Conservation (phyloP, 2,888 invertebrate species). For the Emmelina monodactyla region DNA sequence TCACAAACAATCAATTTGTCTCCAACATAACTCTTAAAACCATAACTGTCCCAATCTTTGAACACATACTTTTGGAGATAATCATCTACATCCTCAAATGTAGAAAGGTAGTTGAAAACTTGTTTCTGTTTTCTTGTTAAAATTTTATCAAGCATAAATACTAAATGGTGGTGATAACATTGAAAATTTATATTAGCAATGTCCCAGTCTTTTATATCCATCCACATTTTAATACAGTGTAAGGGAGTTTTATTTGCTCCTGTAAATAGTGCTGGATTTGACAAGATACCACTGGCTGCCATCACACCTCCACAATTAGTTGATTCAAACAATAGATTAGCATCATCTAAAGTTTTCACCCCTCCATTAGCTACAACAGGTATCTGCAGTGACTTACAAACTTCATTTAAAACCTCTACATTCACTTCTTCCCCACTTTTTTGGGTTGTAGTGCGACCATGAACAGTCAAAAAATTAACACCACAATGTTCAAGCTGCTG, state of each 20-base stretch:
- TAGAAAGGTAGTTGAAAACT: constrained; percentile 79
- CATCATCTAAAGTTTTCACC: constrained; percentile 77
- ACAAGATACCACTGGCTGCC: constrained; percentile 89
- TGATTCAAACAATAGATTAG: constrained; percentile 67
- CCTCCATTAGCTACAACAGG: constrained; percentile 96
- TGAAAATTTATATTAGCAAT: constrained; percentile 76
- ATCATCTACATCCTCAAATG: constrained; percentile 71
- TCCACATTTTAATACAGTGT: constrained; percentile 84
- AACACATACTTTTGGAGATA: constrained; percentile 71
- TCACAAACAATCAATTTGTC: constrained; percentile 39
- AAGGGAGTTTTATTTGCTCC: constrained; percentile 75
- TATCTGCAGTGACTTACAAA: constrained; percentile 75
- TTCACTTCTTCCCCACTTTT: constrained; percentile 78
- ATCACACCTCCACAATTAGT: constrained; percentile 88
- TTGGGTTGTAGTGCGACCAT: constrained; percentile 89
- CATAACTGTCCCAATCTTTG: constrained; percentile 32
- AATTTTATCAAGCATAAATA: constrained; percentile 91
- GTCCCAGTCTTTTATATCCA: constrained; percentile 70
- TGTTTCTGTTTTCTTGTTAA: constrained; percentile 76
- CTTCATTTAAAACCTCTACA: constrained; percentile 71
- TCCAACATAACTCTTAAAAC: constrained; percentile 22
- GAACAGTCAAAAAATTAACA: constrained; percentile 88
- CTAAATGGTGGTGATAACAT: constrained; percentile 94
- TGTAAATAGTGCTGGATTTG: constrained; percentile 90
- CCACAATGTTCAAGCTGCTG: constrained; percentile 83